phyloP scores from a whole-genome alignment of 2,797 vertebrate genomes.

The Morelia viridis region DNA sequence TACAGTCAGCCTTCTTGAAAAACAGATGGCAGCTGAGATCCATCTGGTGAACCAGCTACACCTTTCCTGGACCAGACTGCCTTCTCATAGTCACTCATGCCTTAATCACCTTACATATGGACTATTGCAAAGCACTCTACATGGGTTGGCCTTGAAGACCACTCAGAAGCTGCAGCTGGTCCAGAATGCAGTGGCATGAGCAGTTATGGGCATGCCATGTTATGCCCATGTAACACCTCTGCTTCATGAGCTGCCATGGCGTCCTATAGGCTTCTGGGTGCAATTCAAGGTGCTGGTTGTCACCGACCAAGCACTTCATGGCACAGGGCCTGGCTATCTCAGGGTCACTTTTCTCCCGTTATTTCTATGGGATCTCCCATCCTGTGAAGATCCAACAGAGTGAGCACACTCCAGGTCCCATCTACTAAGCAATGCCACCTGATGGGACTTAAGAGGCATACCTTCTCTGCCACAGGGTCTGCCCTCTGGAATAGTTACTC shows the following conservation, averaged over 20 bases:
- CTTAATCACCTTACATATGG: not conserved
- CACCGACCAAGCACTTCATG: not conserved
- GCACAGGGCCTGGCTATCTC: not conserved
- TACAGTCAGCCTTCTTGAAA: not conserved
- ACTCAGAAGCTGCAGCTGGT: not conserved
- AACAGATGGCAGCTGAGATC: not conserved
- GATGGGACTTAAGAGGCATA: not conserved
- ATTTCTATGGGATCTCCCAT: not conserved
- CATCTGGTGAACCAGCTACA: not conserved
- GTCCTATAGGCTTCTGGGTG: not conserved
- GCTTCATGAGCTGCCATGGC: not conserved
- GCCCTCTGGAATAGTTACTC: not conserved
- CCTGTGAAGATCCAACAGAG: not conserved
- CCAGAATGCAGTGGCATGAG: not conserved
- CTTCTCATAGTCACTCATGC: not conserved
- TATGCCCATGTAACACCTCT: not conserved
- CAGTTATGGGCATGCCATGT: not conserved
- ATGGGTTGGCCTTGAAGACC: not conserved
- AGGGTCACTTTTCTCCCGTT: not conserved
- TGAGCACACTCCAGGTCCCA: not conserved
- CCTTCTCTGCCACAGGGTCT: not conserved
- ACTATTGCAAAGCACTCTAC: not conserved
- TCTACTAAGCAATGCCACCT: not conserved
- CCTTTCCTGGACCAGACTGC: not conserved
- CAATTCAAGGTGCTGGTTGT: not conserved